Evolutionary conservation across 2,888 invertebrate species (phyloP), one percentile per base, ranked within the genome.

Genomic region (Drosophila fulvimacula): DNA sequence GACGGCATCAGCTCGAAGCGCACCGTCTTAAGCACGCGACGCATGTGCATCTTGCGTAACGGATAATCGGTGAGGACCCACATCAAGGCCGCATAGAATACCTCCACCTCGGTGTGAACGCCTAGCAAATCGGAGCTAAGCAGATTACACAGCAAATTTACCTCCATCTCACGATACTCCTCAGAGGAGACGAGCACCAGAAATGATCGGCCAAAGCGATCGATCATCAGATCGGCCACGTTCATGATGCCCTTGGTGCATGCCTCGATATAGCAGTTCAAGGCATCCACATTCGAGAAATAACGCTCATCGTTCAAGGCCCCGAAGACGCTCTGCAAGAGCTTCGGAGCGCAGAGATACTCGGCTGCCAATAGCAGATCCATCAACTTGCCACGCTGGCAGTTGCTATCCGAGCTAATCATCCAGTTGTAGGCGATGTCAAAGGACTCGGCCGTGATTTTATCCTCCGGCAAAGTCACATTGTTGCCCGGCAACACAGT

Each of bases 1-100:
- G 63, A n/a, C 0, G 46, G 63, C 62, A 63, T 48, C 11, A 15
- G 30, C 7, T 63, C 62, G 2, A 62, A 62, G 0, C 46, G 63
- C 9, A 63, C 4, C 7, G 10, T 17, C 3, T 1, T 17, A 0
- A 63, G 30, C 3, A 63, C 62, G 2, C 17, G 36, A 5, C 21
- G 38, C 15, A 48, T 1, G 0, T 63, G 11, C 0, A 1, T 7
- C 11, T 24, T 46, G 5, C 62, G 62, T 0, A 17, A 9, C 30
- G 19, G 1, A 17, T 46, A 61, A 10, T 62, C 38, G 21, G 0
- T 7, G 2, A 62, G 11, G 7, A 62, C 30, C 62, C 62, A 63
- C 4, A 48, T 1, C 2, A 63, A 0, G 15, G 30, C 62, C 2
- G 63, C 38, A 27, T 48, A 48, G 63, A 63, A 39, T 0, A 48